Evolutionary conservation across 2,888 invertebrate species (phyloP), one percentile per base, ranked within the genome.

Genomic region (Osmoderma eremita): DNA sequence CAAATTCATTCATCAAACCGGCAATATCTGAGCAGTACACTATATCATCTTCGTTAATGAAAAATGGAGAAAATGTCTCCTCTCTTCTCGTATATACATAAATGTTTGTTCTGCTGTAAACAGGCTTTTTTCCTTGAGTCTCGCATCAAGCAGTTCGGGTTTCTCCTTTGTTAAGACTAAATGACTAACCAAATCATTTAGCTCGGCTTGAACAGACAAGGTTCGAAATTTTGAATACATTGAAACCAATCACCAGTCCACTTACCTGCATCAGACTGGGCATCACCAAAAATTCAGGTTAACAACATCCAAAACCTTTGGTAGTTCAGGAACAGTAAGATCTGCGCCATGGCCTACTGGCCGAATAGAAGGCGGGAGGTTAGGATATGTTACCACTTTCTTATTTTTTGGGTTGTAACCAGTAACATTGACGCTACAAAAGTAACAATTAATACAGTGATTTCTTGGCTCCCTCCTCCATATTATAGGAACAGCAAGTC

Each of bases 111-210:
- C 36, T 39, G 24, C 58, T 70, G 13, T 42, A 6, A 42, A 42
- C 13, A 42, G 13, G 13, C n/a, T 4, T 69, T 69, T 71, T 39
- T 58, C 56, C 65, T 72, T 70, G 6, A 71, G 49, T 36, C 61
- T 63, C 20, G 71, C 62, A 15, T 54, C 70, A 36, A 71, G 63
- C 18, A 70, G 53, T 65, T 70, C 69, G 30, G 67, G 63, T 56
- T 61, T 54, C 51, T 67, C 70, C 53, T 71, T 70, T 18, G 67
- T 50, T 18, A 72, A 62, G 20, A 61, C 64, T 42, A 71, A 71
- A 65, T 72, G 70, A 65, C 65, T 64, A 45, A 71, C 63, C 22
- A 72, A 65, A 64, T 72, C 68, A 66, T 72, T 68, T 42, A 72
- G 65, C 42, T 42, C 42, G 13, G 42, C 4, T 13, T 42, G 42